These are phyloP conservation scores for Ceyx margarethae DNA, from an alignment of 2,113 vertebrate genomes.

Conservation along the genomic window DNA sequence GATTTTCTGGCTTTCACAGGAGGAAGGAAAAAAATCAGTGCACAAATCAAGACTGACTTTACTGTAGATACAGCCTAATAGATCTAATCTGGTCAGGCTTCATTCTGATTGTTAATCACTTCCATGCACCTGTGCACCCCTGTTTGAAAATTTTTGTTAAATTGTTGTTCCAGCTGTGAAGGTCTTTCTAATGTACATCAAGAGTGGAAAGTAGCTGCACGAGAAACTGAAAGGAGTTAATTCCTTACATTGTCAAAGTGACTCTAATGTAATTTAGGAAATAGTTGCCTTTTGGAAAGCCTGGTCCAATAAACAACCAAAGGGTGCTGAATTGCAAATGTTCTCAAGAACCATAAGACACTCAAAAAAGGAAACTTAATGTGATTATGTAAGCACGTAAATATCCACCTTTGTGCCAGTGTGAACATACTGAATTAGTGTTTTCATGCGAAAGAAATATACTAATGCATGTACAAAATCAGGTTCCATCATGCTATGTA, in stretches of 20 bases:
- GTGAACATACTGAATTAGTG: not conserved
- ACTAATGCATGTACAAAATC: not conserved
- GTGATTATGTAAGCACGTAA: not conserved
- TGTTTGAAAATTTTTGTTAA: not conserved
- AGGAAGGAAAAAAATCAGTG: not conserved
- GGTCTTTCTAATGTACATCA: not conserved
- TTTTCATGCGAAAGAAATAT: not conserved
- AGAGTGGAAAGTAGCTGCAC: not conserved
- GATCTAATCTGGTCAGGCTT: fast-evolving
- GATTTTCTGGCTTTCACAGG: not conserved
- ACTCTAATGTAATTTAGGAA: not conserved
- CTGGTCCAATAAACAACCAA: not conserved
- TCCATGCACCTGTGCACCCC: not conserved
- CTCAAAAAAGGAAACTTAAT: not conserved
- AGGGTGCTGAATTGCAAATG: not conserved
- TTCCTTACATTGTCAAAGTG: not conserved
- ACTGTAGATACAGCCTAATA: not conserved
- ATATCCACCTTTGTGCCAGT: not conserved
- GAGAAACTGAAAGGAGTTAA: not conserved
- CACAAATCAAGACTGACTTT: not conserved
- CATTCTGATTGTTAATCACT: not conserved
- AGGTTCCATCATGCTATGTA: fast-evolving
- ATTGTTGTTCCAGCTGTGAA: not conserved
- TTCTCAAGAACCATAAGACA: not conserved
- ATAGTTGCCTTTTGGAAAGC: not conserved